Conservation (phyloP, 2,797 vertebrate species). For the Micromesistius poutassou region DNA sequence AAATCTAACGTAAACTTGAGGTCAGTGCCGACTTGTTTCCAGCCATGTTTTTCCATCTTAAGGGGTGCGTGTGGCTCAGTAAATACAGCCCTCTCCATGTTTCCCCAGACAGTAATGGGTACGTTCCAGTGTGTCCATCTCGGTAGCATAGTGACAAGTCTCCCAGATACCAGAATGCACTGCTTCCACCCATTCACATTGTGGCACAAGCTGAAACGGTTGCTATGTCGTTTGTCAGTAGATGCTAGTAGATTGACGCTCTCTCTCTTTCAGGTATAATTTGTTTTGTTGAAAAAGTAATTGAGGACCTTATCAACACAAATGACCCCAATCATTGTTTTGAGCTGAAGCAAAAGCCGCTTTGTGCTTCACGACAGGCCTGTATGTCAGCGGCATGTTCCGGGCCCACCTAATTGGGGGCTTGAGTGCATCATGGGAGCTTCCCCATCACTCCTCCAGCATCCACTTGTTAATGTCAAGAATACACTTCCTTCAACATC, state of each 20-base stretch:
- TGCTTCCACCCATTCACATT: constrained; percentile 56
- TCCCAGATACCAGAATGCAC: constrained; percentile 63
- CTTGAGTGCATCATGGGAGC: neutral
- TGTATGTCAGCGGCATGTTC: constrained; percentile 35
- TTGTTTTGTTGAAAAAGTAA: constrained; percentile 66
- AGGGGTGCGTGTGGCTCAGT: neutral
- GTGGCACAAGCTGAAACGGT: constrained; percentile 62
- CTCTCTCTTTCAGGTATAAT: constrained; percentile 46
- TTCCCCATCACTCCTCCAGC: neutral
- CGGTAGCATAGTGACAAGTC: constrained; percentile 35
- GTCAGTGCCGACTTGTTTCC: neutral
- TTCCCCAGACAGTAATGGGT: neutral
- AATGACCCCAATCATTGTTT: constrained; percentile 74
- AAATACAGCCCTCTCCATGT: neutral
- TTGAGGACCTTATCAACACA: constrained; percentile 58
- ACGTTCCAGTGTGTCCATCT: neutral
- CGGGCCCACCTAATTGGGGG: constrained; percentile 15
- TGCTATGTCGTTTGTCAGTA: constrained; percentile 74
- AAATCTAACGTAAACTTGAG: neutral
- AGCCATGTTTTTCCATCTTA: neutral
- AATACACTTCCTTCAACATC: neutral
- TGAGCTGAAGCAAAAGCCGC: neutral
- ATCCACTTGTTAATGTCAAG: neutral
- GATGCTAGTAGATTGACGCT: constrained; percentile 70
- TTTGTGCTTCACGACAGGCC: constrained; percentile 40